A percentile compares a stretch with the other conserved stretches of the same genome.
These are phyloP conservation scores for Automeris io DNA, from an alignment of 2,888 invertebrate genomes.

Conservation along the genomic window DNA sequence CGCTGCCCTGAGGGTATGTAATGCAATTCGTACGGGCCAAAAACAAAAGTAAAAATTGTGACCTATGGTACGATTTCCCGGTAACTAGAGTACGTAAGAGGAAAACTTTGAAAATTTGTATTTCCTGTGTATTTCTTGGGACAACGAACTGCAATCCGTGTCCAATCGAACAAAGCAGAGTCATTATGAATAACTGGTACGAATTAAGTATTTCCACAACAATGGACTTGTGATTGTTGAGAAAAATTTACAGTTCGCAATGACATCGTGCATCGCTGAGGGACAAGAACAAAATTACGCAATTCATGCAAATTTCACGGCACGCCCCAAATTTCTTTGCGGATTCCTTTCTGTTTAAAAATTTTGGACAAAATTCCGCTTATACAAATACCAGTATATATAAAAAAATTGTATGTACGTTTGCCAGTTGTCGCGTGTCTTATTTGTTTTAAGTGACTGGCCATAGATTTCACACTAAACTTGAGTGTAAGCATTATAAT, in stretches of 20 bases:
- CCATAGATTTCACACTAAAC: too few relatives aligned
- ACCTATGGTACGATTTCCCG: too few relatives aligned
- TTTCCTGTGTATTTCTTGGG: neutral
- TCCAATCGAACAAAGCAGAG: neutral
- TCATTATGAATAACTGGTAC: neutral
- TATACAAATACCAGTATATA: too few relatives aligned
- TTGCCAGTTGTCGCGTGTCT: too few relatives aligned
- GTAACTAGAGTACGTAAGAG: too few relatives aligned
- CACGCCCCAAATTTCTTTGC: neutral
- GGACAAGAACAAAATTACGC: neutral
- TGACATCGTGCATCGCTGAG: neutral
- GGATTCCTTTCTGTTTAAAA: neutral
- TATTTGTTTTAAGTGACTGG: too few relatives aligned
- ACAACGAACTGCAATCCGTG: neutral
- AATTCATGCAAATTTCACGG: neutral
- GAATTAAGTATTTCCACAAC: neutral
- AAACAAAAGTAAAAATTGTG: too few relatives aligned
- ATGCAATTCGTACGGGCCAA: too few relatives aligned
- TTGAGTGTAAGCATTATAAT: too few relatives aligned
- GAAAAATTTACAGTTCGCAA: constrained; percentile 1
- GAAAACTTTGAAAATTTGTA: too few relatives aligned
- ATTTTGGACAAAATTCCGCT: neutral
- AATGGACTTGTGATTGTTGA: neutral
- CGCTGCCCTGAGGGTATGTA: too few relatives aligned
- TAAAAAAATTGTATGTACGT: too few relatives aligned